A percentile compares a stretch with the other conserved stretches of the same genome.
These are phyloP conservation scores for Hirudo medicinalis DNA, from an alignment of 1,140 invertebrate genomes.

Conservation along the genomic window DNA sequence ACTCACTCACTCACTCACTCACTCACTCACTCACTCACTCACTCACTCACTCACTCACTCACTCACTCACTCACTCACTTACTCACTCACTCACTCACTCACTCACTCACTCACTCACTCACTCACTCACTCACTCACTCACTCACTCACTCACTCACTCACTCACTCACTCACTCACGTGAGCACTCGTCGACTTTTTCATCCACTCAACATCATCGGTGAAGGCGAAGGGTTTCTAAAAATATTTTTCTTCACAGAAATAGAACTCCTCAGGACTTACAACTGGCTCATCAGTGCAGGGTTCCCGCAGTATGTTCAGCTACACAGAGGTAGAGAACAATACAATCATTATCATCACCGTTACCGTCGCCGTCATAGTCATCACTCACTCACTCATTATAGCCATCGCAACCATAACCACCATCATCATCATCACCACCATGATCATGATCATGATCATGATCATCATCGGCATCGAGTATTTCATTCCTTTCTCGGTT, in stretches of 20 bases:
- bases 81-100: slow-evolving; percentile 21
- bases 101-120: slow-evolving; percentile 22
- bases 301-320: slow-evolving; percentile 6
- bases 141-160: slow-evolving; percentile 20
- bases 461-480: not conserved
- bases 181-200: slow-evolving; percentile 3
- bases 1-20: slow-evolving; percentile 17
- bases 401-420: not conserved
- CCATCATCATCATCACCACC: not conserved
- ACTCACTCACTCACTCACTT: slow-evolving; percentile 20
- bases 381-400: not conserved
- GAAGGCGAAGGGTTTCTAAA: not conserved
- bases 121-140: slow-evolving; percentile 22
- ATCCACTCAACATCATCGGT: not conserved
- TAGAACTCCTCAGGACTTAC: not conserved
- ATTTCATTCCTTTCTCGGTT: not conserved
- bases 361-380: not conserved
- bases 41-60: slow-evolving; percentile 17
- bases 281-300: slow-evolving; percentile 4
- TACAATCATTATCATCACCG: not conserved
- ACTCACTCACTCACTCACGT: slow-evolving; percentile 15
- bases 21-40: slow-evolving; percentile 20
- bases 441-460: not conserved
- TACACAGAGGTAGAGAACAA: not conserved
- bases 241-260: not conserved